Evolutionary conservation across 2,113 vertebrate species (phyloP).

Genomic region (Herpailurus yagouaroundi): DNA sequence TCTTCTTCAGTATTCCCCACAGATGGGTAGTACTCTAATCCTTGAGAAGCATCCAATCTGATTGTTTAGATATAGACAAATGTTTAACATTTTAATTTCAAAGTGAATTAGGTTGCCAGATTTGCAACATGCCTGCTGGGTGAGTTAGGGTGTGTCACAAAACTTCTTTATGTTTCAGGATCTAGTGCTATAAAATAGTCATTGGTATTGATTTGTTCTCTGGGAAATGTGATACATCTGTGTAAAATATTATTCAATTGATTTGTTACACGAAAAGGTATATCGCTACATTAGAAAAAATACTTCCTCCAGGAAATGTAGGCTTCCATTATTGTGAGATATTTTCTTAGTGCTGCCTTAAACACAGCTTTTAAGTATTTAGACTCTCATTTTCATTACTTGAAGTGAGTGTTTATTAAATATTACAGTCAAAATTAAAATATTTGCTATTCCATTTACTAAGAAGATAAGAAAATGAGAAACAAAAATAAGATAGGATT

Average conservation of each 20-base stretch:
- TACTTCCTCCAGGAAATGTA: conserved; percentile 20
- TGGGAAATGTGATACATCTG: conserved; percentile 64
- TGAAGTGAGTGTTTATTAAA: not conserved
- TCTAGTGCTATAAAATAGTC: conserved; percentile 31
- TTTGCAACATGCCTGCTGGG: not conserved
- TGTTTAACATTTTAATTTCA: conserved; percentile 70
- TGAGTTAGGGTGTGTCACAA: conserved; percentile 21
- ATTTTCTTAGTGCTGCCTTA: not conserved
- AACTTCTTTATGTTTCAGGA: conserved; percentile 38
- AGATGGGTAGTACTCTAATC: not conserved
- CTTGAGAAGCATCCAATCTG: conserved; percentile 10
- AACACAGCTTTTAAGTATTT: not conserved
- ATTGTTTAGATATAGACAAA: not conserved
- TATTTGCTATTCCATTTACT: not conserved
- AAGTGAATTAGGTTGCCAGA: conserved; percentile 47
- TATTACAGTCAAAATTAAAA: not conserved
- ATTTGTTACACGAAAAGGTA: conserved; percentile 67
- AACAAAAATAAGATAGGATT: not conserved
- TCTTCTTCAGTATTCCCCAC: conserved; percentile 47
- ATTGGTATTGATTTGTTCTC: conserved; percentile 63
- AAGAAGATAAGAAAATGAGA: not conserved
- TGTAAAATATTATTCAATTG: conserved; percentile 63
- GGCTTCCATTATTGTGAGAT: not conserved
- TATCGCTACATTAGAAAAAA: not conserved
- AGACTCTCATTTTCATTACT: not conserved